These are phyloP conservation scores for Alaudala cheleensis DNA, from an alignment of 2,113 vertebrate species.

Conservation along the genomic window DNA sequence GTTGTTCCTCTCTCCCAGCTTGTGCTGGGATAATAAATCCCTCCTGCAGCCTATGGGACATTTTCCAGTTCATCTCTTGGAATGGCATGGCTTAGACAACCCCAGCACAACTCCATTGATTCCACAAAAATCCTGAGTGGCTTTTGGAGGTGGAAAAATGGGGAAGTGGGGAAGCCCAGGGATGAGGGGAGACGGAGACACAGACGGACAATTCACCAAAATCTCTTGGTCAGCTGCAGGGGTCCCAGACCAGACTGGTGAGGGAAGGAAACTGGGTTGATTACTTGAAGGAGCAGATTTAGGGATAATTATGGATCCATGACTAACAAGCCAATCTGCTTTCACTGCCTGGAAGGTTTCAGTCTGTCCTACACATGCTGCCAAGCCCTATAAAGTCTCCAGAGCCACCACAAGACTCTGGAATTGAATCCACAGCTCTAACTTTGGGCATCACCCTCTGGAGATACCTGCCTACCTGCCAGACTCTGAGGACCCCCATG, in stretches of 20 bases:
- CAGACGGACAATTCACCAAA: neutral
- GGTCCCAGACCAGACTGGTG: neutral
- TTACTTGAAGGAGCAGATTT: neutral
- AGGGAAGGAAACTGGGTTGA: neutral
- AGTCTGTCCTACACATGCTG: neutral
- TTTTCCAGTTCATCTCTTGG: neutral
- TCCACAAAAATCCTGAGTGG: neutral
- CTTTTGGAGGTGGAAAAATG: neutral
- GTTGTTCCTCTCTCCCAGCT: neutral
- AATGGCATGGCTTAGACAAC: neutral
- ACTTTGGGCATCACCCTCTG: neutral
- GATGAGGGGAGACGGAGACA: neutral
- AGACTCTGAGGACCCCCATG: neutral
- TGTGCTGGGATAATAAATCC: neutral
- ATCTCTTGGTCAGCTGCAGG: neutral
- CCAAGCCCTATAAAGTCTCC: neutral
- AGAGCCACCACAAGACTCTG: neutral
- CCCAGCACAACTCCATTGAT: neutral
- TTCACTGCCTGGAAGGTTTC: neutral
- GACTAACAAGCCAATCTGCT: neutral
- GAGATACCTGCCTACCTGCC: neutral
- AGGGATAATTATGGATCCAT: neutral
- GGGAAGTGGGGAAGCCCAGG: neutral
- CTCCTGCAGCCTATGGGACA: neutral
- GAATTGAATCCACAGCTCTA: neutral